These are phyloP conservation scores for Sciurus niger DNA, from an alignment of 2,113 vertebrate genomes.

Conservation along the genomic window DNA sequence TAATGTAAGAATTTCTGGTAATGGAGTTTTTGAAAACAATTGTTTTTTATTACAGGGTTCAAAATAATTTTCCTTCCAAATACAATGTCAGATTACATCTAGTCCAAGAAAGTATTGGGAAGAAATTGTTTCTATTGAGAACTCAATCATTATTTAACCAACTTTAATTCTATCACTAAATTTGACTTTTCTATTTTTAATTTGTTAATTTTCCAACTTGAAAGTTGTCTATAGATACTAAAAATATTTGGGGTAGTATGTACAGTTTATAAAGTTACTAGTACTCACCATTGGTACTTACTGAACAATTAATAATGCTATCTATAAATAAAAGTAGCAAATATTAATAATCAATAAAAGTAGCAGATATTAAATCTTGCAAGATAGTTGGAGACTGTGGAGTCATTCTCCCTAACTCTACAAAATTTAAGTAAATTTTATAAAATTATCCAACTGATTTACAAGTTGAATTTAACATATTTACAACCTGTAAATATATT, in stretches of 20 bases:
- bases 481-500: constrained; percentile 66
- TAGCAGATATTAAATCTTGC: constrained; percentile 10
- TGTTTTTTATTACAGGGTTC: neutral
- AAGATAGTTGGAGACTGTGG: neutral
- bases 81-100: neutral
- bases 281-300: constrained; percentile 45
- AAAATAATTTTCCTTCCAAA: constrained; percentile 56
- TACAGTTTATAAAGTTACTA: constrained; percentile 40
- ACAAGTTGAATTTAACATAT: constrained; percentile 60
- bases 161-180: constrained; percentile 49
- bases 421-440: constrained; percentile 65
- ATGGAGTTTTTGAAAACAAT: constrained; percentile 15
- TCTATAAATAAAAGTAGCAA: neutral
- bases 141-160: constrained; percentile 8
- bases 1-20: constrained; percentile 32
- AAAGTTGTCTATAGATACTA: constrained; percentile 37
- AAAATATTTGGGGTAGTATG: constrained; percentile 13
- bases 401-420: neutral
- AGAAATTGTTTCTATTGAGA: constrained; percentile 25
- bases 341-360: constrained; percentile 54
- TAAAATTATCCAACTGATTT: constrained; percentile 37
- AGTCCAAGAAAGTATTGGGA: neutral
- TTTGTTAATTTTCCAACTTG: constrained; percentile 50
- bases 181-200: constrained; percentile 29
- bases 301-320: constrained; percentile 53